A percentile compares a stretch with the other conserved stretches of the same genome.
These are phyloP conservation scores for Euthynnus affinis DNA, from an alignment of 2,797 vertebrate genomes.

Conservation along the genomic window DNA sequence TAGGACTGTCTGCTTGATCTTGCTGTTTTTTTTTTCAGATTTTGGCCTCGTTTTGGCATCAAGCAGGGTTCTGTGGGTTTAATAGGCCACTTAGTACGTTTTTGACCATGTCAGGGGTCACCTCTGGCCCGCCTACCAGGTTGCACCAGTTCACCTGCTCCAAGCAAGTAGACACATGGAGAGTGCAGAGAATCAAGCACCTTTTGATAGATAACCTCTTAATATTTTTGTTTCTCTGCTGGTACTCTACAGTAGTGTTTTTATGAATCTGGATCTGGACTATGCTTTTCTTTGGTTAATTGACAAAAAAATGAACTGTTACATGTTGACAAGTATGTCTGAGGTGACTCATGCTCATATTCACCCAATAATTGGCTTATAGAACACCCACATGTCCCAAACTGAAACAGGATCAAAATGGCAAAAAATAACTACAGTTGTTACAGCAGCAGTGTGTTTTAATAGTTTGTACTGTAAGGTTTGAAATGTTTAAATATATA, in stretches of 20 bases:
- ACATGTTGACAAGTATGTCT: background rate
- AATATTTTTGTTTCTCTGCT: background rate
- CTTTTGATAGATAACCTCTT: background rate
- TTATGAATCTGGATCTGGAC: too few species aligned
- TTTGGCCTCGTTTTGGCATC: constrained; percentile 27
- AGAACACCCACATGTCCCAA: background rate
- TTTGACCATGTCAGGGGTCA: constrained; percentile 12
- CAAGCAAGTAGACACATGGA: constrained; percentile 9
- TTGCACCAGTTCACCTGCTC: constrained; percentile 26
- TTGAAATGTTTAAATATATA: background rate
- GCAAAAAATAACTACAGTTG: too few species aligned
- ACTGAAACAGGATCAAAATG: background rate
- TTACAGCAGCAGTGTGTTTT: background rate
- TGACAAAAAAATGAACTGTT: background rate
- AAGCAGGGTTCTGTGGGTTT: background rate
- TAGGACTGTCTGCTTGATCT: background rate
- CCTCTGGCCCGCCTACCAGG: constrained; percentile 1
- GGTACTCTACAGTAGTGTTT: background rate
- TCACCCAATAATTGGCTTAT: background rate
- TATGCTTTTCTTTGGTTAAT: background rate
- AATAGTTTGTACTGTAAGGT: background rate
- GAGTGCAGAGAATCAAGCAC: constrained; percentile 2
- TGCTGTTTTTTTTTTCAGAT: background rate
- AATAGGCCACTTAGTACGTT: constrained; percentile 35
- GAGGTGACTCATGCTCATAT: background rate